Percentiles rank a stretch among this genome's conserved stretches.
phyloP scores from a whole-genome alignment of 2,888 invertebrate species.

The Ophion ellenae region DNA sequence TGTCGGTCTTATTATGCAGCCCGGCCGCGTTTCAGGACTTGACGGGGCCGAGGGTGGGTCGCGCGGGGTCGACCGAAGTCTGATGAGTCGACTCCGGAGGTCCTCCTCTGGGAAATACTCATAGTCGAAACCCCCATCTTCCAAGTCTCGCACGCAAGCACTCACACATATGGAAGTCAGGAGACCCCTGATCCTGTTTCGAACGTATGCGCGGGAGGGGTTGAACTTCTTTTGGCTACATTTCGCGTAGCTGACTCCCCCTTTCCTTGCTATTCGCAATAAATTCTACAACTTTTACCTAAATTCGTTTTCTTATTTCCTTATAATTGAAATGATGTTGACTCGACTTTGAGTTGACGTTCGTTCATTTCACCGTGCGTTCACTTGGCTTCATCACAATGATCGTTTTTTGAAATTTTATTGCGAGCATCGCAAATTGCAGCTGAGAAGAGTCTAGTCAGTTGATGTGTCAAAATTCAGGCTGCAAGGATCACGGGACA shows the following conservation, averaged over 20 bases:
- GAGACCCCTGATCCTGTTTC: conserved; percentile 45
- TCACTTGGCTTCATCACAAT: too few relatives aligned
- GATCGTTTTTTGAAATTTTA: too few relatives aligned
- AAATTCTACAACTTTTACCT: too few relatives aligned
- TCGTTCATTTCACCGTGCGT: too few relatives aligned
- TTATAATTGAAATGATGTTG: too few relatives aligned
- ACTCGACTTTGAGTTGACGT: too few relatives aligned
- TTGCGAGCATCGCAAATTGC: too few relatives aligned
- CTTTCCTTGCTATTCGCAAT: background rate
- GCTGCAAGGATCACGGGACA: conserved; percentile 44
- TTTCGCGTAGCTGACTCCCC: conserved; percentile 33
- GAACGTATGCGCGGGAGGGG: conserved; percentile 30
- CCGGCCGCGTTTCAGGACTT: conserved; percentile 71
- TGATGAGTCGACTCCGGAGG: conserved; percentile 78
- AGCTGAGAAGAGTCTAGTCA: too few relatives aligned
- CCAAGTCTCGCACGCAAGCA: conserved; percentile 39
- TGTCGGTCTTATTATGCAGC: conserved; percentile 80
- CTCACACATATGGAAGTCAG: conserved; percentile 2
- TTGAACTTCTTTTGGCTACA: conserved; percentile 47
- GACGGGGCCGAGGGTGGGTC: conserved; percentile 45
- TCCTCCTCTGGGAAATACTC: conserved; percentile 81
- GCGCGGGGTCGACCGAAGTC: conserved; percentile 70
- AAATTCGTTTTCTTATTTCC: too few relatives aligned
- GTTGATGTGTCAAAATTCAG: conserved; percentile 49
- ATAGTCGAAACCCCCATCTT: conserved; percentile 70